These are phyloP conservation scores for Bombus picipes DNA, from an alignment of 1,140 invertebrate genomes.

Conservation along the genomic window DNA sequence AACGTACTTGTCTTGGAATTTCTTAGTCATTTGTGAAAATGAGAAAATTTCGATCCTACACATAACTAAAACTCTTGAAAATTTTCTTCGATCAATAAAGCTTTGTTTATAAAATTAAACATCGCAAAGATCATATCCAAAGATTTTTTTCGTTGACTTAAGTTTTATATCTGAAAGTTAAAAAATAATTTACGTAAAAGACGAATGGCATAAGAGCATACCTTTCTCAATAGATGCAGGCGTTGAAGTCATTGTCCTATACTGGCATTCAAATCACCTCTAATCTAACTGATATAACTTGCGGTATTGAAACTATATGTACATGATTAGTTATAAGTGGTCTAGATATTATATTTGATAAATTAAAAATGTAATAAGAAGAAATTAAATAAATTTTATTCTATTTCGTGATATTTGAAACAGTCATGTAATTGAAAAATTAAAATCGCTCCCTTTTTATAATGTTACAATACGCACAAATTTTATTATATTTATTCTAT, in stretches of 20 bases:
- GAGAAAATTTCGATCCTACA: neutral
- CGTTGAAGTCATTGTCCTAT: conserved; percentile 34
- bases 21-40: neutral
- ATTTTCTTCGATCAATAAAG: neutral
- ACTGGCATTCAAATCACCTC: conserved; percentile 41
- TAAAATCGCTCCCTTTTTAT: neutral
- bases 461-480: conserved; percentile 9
- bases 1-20: neutral
- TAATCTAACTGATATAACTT: neutral
- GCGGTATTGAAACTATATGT: neutral
- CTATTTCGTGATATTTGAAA: neutral
- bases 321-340: neutral
- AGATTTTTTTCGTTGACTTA: neutral
- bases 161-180: neutral
- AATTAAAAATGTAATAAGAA: neutral
- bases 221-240: neutral
- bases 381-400: neutral
- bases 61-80: too few relatives aligned
- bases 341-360: neutral
- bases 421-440: neutral
- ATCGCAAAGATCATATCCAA: neutral
- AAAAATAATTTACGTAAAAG: neutral
- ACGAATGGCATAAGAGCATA: neutral
- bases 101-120: neutral
- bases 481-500: conserved; percentile 25